Percentiles rank a stretch among this genome's conserved stretches.
Evolutionary conservation across 1,140 invertebrate species (phyloP).

Genomic region (Calosoma granatense): DNA sequence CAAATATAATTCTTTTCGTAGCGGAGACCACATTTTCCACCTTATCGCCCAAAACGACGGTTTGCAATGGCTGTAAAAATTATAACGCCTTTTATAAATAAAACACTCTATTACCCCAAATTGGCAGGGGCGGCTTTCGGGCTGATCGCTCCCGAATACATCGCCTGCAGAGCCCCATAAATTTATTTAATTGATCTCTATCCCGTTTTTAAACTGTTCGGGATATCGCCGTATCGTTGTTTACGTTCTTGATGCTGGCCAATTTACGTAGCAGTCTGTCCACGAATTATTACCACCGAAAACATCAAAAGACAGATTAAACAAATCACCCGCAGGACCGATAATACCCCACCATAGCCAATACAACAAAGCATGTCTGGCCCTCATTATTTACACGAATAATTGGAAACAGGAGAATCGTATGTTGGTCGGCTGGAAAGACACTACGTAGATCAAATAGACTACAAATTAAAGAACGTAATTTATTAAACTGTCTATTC

Average conservation of each 20-base stretch:
- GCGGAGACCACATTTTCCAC: too few species aligned
- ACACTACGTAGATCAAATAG: too few species aligned
- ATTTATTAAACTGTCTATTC: too few species aligned
- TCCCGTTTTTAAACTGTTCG: not conserved
- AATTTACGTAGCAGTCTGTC: slow-evolving; percentile 1
- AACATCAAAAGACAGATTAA: slow-evolving; percentile 5
- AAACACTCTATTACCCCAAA: not conserved
- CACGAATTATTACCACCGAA: not conserved
- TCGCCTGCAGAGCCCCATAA: not conserved
- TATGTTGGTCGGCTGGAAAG: too few species aligned
- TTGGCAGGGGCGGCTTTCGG: not conserved
- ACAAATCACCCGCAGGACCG: not conserved
- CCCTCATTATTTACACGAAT: too few species aligned
- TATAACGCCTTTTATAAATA: not conserved
- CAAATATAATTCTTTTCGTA: too few species aligned
- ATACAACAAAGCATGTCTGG: too few species aligned
- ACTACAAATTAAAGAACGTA: too few species aligned
- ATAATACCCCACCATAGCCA: too few species aligned
- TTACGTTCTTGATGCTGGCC: not conserved
- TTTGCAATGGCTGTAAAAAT: not conserved
- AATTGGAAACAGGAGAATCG: too few species aligned
- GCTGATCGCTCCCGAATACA: not conserved
- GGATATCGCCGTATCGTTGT: not conserved
- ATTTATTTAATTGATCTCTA: slow-evolving; percentile 7
- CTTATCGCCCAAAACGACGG: too few species aligned